These are phyloP conservation scores for Drosophila antonietae DNA, from an alignment of 2,888 invertebrate genomes.

Conservation along the genomic window DNA sequence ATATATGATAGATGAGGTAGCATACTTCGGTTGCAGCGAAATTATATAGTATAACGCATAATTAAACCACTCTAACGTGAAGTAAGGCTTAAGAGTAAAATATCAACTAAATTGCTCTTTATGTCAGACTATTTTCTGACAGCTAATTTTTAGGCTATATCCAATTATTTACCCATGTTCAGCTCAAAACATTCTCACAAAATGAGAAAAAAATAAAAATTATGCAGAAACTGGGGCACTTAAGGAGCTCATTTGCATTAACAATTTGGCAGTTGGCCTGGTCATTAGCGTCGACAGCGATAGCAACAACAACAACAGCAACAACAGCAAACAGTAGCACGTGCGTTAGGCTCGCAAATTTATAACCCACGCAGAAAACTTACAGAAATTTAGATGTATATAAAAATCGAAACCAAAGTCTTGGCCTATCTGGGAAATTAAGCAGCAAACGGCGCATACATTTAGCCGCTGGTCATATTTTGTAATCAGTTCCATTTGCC, in stretches of 20 bases:
- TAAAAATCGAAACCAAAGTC: constrained; percentile 30
- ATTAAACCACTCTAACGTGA: not conserved
- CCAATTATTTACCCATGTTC: constrained; percentile 27
- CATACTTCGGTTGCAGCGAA: not conserved
- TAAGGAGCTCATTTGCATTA: constrained; percentile 63
- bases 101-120: not conserved
- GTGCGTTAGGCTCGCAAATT: constrained; percentile 62
- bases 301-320: constrained; percentile 29
- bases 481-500: constrained; percentile 79
- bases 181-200: constrained; percentile 5
- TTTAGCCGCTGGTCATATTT: constrained; percentile 78
- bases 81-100: not conserved
- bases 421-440: constrained; percentile 69
- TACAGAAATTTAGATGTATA: constrained; percentile 18
- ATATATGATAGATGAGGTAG: not conserved
- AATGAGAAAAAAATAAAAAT: not conserved
- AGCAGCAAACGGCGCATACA: constrained; percentile 77
- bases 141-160: not conserved
- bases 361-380: constrained; percentile 71
- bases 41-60: not conserved
- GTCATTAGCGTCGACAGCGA: constrained; percentile 50
- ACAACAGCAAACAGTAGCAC: constrained; percentile 61
- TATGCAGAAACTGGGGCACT: constrained; percentile 48
- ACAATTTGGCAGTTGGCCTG: constrained; percentile 53
- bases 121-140: not conserved